These are phyloP conservation scores for Lepidonotus clava DNA, from an alignment of 2,888 invertebrate genomes.

Conservation along the genomic window DNA sequence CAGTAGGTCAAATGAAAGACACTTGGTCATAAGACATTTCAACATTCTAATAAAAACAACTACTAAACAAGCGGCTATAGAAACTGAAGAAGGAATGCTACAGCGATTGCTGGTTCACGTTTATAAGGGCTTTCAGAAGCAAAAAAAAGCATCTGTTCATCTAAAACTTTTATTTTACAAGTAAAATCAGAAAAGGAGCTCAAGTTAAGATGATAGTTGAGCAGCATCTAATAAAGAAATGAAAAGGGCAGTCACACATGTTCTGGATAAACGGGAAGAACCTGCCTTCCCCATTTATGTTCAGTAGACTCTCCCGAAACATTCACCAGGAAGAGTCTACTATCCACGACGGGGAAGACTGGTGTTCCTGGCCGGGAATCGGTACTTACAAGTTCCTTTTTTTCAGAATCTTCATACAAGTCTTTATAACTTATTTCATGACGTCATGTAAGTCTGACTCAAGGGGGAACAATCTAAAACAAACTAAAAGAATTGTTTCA, in stretches of 20 bases:
- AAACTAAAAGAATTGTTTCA: too few species aligned
- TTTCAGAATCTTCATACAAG: neutral
- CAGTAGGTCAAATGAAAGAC: conserved; percentile 29
- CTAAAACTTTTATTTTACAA: neutral
- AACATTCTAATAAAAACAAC: conserved; percentile 34
- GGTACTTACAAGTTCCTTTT: neutral
- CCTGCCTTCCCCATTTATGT: conserved; percentile 23
- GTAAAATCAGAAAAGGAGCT: neutral
- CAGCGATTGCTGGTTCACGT: neutral
- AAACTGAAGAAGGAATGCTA: conserved; percentile 37
- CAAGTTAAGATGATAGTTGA: neutral
- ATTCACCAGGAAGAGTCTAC: neutral
- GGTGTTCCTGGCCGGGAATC: neutral
- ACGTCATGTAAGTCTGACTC: neutral
- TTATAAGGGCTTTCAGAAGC: neutral
- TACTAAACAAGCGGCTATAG: conserved; percentile 42
- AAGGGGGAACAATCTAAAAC: neutral
- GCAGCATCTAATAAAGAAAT: too few species aligned
- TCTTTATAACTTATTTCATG: neutral
- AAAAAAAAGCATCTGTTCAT: neutral
- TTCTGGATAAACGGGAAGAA: conserved; percentile 10
- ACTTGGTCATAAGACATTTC: conserved; percentile 12
- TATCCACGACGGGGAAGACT: conserved; percentile 10
- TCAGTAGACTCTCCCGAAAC: neutral
- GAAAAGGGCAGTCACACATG: conserved; percentile 38